phyloP scores from a whole-genome alignment of 2,797 vertebrate genomes.

The Corythornis leucogaster region DNA sequence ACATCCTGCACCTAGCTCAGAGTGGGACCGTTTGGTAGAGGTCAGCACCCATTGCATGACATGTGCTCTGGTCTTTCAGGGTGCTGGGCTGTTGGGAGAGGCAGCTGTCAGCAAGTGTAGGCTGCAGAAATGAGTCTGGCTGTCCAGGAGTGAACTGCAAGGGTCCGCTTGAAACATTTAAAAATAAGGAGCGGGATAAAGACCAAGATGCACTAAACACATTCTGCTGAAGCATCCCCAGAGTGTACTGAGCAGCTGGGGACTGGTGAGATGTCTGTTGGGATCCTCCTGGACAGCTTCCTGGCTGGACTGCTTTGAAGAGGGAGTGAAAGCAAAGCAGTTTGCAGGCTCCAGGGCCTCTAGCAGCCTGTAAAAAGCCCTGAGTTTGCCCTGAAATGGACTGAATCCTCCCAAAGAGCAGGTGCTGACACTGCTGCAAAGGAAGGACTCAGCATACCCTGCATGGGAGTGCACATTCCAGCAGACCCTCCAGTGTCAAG shows the following conservation, averaged over 20 bases:
- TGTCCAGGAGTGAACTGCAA: accelerated
- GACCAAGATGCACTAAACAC: background rate
- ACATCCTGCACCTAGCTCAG: accelerated
- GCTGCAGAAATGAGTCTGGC: background rate
- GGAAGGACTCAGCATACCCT: background rate
- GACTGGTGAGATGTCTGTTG: accelerated
- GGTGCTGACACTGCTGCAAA: background rate
- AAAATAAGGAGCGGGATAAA: background rate
- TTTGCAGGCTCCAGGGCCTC: background rate
- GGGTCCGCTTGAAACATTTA: background rate
- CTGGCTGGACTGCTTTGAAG: accelerated
- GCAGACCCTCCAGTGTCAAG: background rate
- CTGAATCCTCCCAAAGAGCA: accelerated
- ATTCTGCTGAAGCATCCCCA: background rate
- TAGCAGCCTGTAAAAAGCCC: background rate
- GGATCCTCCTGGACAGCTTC: background rate
- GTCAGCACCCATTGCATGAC: accelerated
- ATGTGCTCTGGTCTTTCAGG: accelerated
- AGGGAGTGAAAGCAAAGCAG: background rate
- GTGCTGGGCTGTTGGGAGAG: background rate
- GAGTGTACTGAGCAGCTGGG: accelerated
- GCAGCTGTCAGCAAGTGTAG: accelerated
- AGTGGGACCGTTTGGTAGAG: accelerated
- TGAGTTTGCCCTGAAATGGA: background rate
- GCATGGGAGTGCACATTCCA: too few relatives aligned